phyloP scores from a whole-genome alignment of 2,888 invertebrate species.

The Drosophila neoperkinsi region DNA sequence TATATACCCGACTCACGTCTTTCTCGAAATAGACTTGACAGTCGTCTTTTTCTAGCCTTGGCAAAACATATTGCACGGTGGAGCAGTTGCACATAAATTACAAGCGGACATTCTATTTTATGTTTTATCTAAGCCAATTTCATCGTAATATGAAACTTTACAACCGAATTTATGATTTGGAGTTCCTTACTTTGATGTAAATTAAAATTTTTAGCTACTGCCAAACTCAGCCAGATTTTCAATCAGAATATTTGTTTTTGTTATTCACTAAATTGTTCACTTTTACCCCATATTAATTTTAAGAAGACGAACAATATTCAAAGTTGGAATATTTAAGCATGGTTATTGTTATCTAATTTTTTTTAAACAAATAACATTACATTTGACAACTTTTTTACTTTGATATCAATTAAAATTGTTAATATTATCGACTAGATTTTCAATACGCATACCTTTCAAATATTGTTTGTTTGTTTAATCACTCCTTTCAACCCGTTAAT shows the following conservation, averaged over 20 bases:
- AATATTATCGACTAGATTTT: background rate
- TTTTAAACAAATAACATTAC: no score
- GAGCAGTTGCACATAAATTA: conserved; percentile 10
- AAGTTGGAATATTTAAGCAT: no score
- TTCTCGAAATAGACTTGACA: conserved; percentile 58
- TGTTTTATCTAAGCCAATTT: background rate
- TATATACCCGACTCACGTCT: conserved; percentile 12
- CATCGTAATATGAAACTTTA: background rate
- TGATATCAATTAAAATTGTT: background rate
- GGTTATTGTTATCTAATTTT: background rate
- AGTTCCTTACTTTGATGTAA: background rate
- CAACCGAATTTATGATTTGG: background rate
- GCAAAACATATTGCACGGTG: conserved; percentile 53
- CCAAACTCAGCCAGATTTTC: background rate
- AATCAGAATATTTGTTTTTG: background rate
- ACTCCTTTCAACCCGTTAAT: background rate
- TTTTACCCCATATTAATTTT: background rate
- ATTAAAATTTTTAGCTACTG: background rate
- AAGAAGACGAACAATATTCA: background rate
- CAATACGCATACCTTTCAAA: background rate
- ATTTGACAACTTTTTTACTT: background rate
- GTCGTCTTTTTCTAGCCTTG: conserved; percentile 41
- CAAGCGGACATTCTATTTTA: background rate
- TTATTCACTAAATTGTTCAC: background rate
- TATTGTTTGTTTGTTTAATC: background rate